Evolutionary conservation across 92 coral and sea anemone genomes (phyloP), one percentile per base, ranked within the genome.

Genomic region (Umimayanthus kanabou): DNA sequence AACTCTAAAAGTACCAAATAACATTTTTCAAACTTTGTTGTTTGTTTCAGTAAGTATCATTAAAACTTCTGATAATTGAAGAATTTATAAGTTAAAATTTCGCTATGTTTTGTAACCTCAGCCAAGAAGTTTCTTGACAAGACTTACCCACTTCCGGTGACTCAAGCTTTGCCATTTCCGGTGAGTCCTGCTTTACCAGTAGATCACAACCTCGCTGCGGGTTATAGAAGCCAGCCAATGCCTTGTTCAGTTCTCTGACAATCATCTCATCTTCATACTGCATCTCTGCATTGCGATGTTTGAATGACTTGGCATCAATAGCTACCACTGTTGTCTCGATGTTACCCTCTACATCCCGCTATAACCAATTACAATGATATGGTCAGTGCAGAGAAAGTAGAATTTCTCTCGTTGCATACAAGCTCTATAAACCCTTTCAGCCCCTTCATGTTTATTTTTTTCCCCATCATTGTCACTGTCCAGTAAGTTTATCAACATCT

Each of bases 321-420:
- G 96, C 92, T 80, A 83, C 90, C 55, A 93, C 87, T 22, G 92
- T 86, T 33, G 92, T 93, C 79, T 88, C 89, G 26, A 93, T 86
- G 88, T 93, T 86, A 75, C 94, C 94, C 50, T 83, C 79, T 73
- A 64, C 84, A 90, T 93, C 94, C 7, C 92, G 90, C 96, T 93
- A 64, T 15, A 86, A 64, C 66, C 49, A 69, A 85, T 15, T 83
- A 73, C 37, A 70, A 13, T 23, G 37, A 7, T 1, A 22, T 10
- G 7, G 28, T 65, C n/a, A 22, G 22, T 65, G 72, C 9, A 42
- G 13, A 78, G 26, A 78, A 45, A 15, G 49, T n/a, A 20, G 1
- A 57, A 42, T 25, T 39, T 20, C 25, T 42, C 6, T 9, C 9
- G 72, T 28, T 28, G 14, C 26, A 6, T 13, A 47, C 10, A 47